Conservation (phyloP, 37 sponge, comb jelly and placozoan species). For the Axinella damicornis region DNA sequence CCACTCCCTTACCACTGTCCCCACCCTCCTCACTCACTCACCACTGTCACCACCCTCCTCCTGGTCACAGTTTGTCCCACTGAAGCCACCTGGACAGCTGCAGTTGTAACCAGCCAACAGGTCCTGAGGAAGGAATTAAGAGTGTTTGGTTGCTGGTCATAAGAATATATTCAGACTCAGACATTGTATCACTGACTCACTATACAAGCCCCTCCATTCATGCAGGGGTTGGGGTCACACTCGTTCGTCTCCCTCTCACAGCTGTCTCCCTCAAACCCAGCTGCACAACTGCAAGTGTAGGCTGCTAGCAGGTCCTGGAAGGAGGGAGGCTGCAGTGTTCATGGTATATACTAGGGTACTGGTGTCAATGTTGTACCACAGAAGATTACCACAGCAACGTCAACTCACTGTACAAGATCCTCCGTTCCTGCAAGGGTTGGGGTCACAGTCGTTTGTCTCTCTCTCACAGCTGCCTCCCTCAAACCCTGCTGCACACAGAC, state of each 20-base stretch:
- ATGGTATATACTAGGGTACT: neutral
- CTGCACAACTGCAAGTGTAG: slow-evolving; percentile 47
- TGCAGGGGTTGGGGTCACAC: no score
- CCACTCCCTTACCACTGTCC: neutral
- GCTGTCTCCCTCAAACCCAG: slow-evolving; percentile 26
- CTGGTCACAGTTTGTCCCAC: neutral
- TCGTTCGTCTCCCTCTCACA: slow-evolving; percentile 32
- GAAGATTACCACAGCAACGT: no score
- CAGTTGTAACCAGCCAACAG: no score
- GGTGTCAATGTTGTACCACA: no score
- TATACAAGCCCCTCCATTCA: slow-evolving; percentile 51
- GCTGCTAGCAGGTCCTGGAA: slow-evolving; percentile 6
- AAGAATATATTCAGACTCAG: no score
- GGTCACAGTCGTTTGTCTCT: slow-evolving; percentile 37
- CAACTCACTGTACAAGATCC: slow-evolving; percentile 35
- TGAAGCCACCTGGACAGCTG: no score
- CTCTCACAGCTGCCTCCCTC: slow-evolving; percentile 17
- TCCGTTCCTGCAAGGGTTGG: slow-evolving; percentile 40
- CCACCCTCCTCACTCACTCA: slow-evolving; percentile 7
- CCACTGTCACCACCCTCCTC: neutral
- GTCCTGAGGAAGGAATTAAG: neutral
- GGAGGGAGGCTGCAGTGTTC: neutral
- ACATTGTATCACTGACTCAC: slow-evolving; percentile 16
- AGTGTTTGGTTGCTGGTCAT: no score
- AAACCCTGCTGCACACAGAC: slow-evolving; percentile 48